Evolutionary conservation across 2,113 vertebrate species (phyloP).

Genomic region (Atlantisia rogersi): DNA sequence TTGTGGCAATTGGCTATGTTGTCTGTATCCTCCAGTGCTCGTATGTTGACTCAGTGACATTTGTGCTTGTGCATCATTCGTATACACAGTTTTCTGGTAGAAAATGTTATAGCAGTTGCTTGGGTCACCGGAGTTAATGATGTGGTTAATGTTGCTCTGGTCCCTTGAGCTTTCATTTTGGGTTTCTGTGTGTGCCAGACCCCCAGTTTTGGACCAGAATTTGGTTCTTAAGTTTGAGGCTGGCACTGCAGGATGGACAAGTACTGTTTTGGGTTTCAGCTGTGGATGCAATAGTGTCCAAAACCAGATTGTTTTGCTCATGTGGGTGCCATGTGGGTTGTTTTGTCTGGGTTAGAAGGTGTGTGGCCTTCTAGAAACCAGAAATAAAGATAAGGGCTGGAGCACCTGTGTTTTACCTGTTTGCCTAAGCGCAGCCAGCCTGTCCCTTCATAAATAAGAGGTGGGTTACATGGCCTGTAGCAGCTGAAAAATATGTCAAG

Average conservation of each 20-base stretch:
- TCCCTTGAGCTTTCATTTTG: neutral
- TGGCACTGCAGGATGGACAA: neutral
- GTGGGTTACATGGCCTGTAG: neutral
- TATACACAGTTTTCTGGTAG: neutral
- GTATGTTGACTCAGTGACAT: neutral
- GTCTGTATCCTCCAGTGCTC: neutral
- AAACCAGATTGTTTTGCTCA: neutral
- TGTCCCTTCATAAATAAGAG: neutral
- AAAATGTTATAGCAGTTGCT: neutral
- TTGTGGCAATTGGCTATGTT: neutral
- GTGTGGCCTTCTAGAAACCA: neutral
- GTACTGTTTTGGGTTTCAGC: neutral
- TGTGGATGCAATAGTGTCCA: neutral
- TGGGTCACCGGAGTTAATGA: neutral
- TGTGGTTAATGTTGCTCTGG: neutral
- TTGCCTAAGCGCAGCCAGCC: neutral
- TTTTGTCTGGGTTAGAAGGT: neutral
- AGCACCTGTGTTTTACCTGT: neutral
- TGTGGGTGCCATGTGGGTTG: neutral
- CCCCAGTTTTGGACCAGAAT: rapidly evolving
- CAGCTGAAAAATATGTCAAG: neutral
- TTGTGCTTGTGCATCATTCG: neutral
- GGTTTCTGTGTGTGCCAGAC: neutral
- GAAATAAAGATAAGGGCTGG: neutral
- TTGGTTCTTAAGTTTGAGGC: neutral